Conservation (phyloP, 2,113 vertebrate genomes). For the Etia nguti region DNA sequence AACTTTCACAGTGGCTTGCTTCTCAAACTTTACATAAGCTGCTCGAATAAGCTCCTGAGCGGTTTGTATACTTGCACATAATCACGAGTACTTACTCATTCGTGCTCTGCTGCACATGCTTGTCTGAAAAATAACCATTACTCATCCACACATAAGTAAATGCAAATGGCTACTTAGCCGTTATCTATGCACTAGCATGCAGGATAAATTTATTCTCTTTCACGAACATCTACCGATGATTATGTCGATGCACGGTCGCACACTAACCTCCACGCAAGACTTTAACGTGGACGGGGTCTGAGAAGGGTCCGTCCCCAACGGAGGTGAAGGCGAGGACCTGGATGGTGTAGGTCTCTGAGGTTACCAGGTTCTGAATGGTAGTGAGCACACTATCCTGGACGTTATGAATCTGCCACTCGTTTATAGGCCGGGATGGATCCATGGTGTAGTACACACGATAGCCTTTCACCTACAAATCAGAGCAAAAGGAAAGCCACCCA, state of each 20-base stretch:
- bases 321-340: constrained; percentile 95
- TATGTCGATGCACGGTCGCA: not conserved
- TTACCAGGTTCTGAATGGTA: constrained; percentile 86
- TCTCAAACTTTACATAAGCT: constrained; percentile 16
- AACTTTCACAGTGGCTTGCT: not conserved
- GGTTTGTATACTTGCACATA: not conserved
- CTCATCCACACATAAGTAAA: not conserved
- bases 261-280: constrained; percentile 92
- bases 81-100: constrained; percentile 5
- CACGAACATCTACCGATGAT: not conserved
- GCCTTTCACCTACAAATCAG: constrained; percentile 80
- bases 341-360: constrained; percentile 91
- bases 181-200: not conserved
- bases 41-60: constrained; percentile 3
- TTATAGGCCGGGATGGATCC: constrained; percentile 87
- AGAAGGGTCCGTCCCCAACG: constrained; percentile 93
- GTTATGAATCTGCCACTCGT: constrained; percentile 94
- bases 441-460: constrained; percentile 95
- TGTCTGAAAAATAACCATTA: not conserved
- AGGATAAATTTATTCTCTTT: not conserved
- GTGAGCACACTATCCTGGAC: constrained; percentile 94
- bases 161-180: not conserved
- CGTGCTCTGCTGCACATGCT: not conserved
- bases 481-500: not conserved
- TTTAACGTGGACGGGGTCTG: constrained; percentile 93